Percentiles rank a stretch among this genome's conserved stretches.
phyloP scores from a whole-genome alignment of 2,113 vertebrate genomes.

The Philantomba maxwellii region DNA sequence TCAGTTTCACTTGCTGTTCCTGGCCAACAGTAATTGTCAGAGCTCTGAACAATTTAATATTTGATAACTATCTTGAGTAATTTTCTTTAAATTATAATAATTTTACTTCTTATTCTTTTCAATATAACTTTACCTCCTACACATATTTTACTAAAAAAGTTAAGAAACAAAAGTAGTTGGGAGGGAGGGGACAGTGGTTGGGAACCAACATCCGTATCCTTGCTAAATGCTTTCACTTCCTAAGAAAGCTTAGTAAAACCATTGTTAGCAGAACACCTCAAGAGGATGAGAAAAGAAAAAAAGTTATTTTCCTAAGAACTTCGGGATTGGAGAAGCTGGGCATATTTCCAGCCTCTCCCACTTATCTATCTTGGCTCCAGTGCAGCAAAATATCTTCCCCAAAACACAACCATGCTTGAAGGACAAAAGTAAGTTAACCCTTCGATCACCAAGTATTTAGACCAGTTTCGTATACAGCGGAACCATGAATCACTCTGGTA shows the following conservation, averaged over 20 bases:
- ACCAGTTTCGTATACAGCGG: background rate
- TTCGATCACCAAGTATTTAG: background rate
- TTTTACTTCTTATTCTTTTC: background rate
- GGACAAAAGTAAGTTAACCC: slow-evolving; percentile 10
- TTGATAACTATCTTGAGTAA: background rate
- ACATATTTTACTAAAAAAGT: background rate
- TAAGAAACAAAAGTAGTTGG: background rate
- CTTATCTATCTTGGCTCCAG: slow-evolving; percentile 12
- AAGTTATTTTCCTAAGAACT: slow-evolving; percentile 21
- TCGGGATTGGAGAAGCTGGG: background rate
- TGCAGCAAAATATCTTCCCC: slow-evolving; percentile 16
- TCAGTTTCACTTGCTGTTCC: background rate
- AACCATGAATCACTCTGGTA: background rate
- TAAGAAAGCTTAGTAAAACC: background rate
- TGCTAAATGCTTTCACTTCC: background rate
- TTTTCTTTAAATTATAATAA: background rate
- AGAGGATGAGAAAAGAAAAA: background rate
- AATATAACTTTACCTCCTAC: background rate
- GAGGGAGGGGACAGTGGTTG: too few relatives aligned
- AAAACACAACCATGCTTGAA: background rate
- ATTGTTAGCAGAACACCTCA: slow-evolving; percentile 1
- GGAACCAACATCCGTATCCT: background rate
- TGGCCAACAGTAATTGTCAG: background rate
- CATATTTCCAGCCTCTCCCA: background rate
- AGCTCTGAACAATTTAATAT: background rate